Evolutionary conservation across 1,140 invertebrate genomes (phyloP).

Genomic region (Danaus melanippus): DNA sequence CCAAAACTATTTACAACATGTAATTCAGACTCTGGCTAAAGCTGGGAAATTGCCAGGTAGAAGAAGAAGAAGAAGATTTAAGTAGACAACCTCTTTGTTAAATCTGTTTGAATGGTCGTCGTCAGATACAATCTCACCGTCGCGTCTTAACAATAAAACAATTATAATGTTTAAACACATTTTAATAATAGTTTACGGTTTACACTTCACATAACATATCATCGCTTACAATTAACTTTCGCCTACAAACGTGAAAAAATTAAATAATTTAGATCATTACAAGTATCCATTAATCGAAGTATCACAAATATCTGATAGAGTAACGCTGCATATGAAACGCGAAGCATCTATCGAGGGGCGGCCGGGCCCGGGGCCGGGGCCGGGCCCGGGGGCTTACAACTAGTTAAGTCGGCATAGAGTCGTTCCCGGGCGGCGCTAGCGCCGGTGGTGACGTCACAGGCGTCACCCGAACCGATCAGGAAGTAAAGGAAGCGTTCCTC

Average conservation of each 20-base stretch:
- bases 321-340: conserved; percentile 59
- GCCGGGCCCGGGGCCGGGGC: conserved; percentile 9
- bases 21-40: too few relatives aligned
- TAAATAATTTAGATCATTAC: conserved; percentile 71
- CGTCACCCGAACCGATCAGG: conserved; percentile 1
- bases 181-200: conserved; percentile 62
- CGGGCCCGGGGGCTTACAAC: conserved; percentile 16
- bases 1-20: too few relatives aligned
- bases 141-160: conserved; percentile 17
- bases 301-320: conserved; percentile 69
- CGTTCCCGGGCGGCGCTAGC: too few relatives aligned
- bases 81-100: too few relatives aligned
- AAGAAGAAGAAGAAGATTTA: too few relatives aligned
- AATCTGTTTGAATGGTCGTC: too few relatives aligned
- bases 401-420: conserved; percentile 27
- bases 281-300: conserved; percentile 68
- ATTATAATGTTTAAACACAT: conserved; percentile 48
- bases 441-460: conserved; percentile 17
- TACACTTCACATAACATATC: conserved; percentile 56
- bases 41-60: too few relatives aligned
- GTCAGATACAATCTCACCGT: too few relatives aligned
- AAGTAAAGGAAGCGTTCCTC: conserved; percentile 9
- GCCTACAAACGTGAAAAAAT: conserved; percentile 69
- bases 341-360: conserved; percentile 51
- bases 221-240: conserved; percentile 56